Base-by-base conservation (phyloP, 2,113 vertebrate genomes). In the Smithornis capensis region DNA sequence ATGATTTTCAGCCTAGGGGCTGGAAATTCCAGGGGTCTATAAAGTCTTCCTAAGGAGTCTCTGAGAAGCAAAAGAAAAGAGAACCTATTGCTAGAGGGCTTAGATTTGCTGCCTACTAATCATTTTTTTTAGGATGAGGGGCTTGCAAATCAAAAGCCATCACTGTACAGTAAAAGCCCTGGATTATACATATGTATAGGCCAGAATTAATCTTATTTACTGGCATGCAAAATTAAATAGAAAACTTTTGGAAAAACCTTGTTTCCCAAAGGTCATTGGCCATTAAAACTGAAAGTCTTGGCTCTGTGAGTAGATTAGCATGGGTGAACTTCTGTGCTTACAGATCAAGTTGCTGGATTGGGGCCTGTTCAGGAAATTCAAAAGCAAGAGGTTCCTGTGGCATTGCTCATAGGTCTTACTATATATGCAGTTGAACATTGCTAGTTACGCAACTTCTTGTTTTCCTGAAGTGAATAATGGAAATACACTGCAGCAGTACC, bases 371-470 rank as follows among this genome's bases (percentile, higher is more conserved):
- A 64, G 83, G 94, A 97, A 87, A 68, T 90, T 71, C 90, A 71
- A 8, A 90, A 96, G 88, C 80, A n/a, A 62, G 78, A 84, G 85
- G 80, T 95, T 94, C 93, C 80, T 89, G 77, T 89, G 76, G 60
- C 31, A 44, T 93, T 92, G 90, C 88, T 95, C 90, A 78, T 71
- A 56, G 64, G 40, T 64, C 69, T 89, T 52, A 19, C 79, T 83
- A 13, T 49, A 37, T 25, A 15, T 64, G 37, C 76, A 35, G 44
- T 38, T 56, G 83, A 78, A 56, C 25, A 1, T 3, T 40, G 87
- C 62, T 25, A 64, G 47, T 91, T 87, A 35, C 1, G 3, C 56
- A 84, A 92, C 50, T 76, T 56, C 22, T 69, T 0, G 0, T 73
- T 85, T 88, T 90, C 62, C 71, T 69, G 70, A 19, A 69, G 71